These are phyloP conservation scores for Calonectris borealis DNA, from an alignment of 2,113 vertebrate genomes.

Conservation along the genomic window DNA sequence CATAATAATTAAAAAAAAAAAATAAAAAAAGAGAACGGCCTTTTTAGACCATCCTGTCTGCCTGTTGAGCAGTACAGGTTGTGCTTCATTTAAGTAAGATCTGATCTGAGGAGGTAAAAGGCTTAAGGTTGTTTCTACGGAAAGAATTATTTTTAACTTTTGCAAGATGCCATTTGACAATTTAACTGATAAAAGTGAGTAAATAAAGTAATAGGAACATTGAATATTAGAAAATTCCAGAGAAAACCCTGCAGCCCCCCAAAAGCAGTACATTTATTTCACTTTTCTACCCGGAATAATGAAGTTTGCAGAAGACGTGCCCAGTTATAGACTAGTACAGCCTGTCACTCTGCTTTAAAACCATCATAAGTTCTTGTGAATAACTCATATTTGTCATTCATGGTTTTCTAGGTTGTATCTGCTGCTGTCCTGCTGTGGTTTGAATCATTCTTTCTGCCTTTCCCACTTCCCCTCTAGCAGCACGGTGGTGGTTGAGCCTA, in stretches of 20 bases:
- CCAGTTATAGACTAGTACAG: background rate
- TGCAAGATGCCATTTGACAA: background rate
- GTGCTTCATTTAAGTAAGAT: background rate
- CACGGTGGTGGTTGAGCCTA: background rate
- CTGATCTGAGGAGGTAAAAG: background rate
- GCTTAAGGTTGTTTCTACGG: background rate
- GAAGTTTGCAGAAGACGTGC: accelerated
- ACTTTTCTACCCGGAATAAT: background rate
- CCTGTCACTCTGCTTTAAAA: background rate
- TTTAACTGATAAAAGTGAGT: background rate
- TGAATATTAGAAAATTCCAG: background rate
- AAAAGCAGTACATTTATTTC: accelerated
- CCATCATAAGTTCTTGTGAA: accelerated
- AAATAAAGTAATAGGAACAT: accelerated
- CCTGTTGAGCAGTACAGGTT: accelerated
- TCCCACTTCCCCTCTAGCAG: background rate
- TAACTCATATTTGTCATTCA: accelerated
- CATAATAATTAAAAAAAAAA: too few species aligned
- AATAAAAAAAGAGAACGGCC: background rate
- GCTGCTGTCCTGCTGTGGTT: background rate
- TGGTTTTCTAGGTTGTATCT: background rate
- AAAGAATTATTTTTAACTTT: background rate
- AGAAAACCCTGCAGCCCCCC: background rate
- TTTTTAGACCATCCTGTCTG: background rate
- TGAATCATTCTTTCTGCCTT: background rate